Percentiles rank a stretch among this genome's conserved stretches.
Evolutionary conservation across 2,797 vertebrate species (phyloP).

Genomic region (Hyperoplus immaculatus): DNA sequence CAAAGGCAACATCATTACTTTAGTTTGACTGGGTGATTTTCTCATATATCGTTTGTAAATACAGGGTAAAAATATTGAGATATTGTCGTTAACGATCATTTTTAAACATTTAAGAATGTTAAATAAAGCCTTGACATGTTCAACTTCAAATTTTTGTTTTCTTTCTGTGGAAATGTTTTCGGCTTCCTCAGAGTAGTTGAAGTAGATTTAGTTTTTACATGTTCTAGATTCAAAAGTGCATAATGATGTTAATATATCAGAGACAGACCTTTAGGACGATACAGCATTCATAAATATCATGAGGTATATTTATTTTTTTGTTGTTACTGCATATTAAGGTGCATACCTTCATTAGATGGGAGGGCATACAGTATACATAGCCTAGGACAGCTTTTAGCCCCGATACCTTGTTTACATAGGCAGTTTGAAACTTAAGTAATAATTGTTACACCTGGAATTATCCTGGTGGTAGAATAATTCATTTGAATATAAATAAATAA

Average conservation of each 20-base stretch:
- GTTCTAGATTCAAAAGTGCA: not conserved
- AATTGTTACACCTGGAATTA: not conserved
- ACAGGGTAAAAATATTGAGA: no score
- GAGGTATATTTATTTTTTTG: not conserved
- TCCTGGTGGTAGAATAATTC: not conserved
- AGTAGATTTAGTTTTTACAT: not conserved
- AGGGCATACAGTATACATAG: not conserved
- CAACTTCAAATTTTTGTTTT: not conserved
- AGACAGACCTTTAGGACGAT: conserved; percentile 2
- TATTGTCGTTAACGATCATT: not conserved
- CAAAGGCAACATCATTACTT: not conserved
- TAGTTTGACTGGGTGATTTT: no score
- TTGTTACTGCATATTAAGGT: not conserved
- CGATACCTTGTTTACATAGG: not conserved
- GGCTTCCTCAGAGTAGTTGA: not conserved
- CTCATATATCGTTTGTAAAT: no score
- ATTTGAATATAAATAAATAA: not conserved
- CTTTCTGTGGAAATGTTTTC: not conserved
- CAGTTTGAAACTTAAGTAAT: not conserved
- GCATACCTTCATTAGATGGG: not conserved
- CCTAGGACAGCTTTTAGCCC: not conserved
- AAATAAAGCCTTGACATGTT: not conserved
- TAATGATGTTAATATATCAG: not conserved
- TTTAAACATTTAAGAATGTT: not conserved
- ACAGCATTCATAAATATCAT: not conserved